Evolutionary conservation across 1,140 invertebrate species (phyloP).

Genomic region (Sesamia nonagrioides): DNA sequence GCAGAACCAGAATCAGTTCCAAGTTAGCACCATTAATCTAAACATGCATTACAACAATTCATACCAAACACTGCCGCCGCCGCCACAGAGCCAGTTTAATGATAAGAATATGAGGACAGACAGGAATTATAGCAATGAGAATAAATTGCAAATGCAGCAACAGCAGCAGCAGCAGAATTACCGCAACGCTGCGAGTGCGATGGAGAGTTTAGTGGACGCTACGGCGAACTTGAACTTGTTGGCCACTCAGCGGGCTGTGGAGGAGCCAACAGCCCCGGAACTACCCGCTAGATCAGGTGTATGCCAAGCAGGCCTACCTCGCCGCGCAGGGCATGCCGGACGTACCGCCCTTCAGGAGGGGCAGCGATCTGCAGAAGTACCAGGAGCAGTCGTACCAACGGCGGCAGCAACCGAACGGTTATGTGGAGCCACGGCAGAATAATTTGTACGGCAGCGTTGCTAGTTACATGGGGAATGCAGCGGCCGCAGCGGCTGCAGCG

Average conservation of each 20-base stretch:
- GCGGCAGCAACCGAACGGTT: slow-evolving; percentile 75
- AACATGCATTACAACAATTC: slow-evolving; percentile 74
- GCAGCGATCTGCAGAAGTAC: slow-evolving; percentile 63
- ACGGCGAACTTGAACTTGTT: slow-evolving; percentile 79
- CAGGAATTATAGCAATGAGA: slow-evolving; percentile 70
- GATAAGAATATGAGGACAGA: slow-evolving; percentile 52
- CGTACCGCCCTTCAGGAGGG: slow-evolving; percentile 67
- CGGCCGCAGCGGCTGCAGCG: slow-evolving; percentile 53
- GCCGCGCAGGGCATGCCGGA: slow-evolving; percentile 69
- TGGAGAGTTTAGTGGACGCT: slow-evolving; percentile 80
- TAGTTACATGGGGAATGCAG: slow-evolving; percentile 5
- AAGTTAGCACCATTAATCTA: slow-evolving; percentile 63
- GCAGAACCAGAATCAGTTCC: slow-evolving; percentile 61
- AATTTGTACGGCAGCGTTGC: slow-evolving; percentile 70
- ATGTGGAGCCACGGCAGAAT: slow-evolving; percentile 73
- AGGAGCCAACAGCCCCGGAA: slow-evolving; percentile 67
- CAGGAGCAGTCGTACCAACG: slow-evolving; percentile 63
- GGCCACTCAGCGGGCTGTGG: slow-evolving; percentile 68
- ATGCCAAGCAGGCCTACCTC: slow-evolving; percentile 67
- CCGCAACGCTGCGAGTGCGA: slow-evolving; percentile 67
- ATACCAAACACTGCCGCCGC: slow-evolving; percentile 69
- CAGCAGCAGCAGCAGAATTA: slow-evolving; percentile 62
- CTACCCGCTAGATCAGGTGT: slow-evolving; percentile 71
- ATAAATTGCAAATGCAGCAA: slow-evolving; percentile 68
- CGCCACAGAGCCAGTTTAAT: slow-evolving; percentile 65